Evolutionary conservation across 2,888 invertebrate species (phyloP), one percentile per base, ranked within the genome.

Genomic region (Cephus runcator): DNA sequence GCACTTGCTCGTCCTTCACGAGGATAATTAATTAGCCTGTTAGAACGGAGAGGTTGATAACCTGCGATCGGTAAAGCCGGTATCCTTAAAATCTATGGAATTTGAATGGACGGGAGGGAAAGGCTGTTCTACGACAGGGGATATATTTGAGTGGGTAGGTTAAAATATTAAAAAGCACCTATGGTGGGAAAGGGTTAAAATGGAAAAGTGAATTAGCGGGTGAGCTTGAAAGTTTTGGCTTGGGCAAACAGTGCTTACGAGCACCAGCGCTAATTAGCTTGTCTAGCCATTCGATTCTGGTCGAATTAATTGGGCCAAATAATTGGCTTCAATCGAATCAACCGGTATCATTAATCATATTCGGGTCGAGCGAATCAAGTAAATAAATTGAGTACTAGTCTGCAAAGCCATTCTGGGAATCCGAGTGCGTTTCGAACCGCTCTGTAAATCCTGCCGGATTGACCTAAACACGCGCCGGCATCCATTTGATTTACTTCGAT

Each of bases 301-400:
- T 34, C 30, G 76, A 79, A 79, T 82, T 79, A 82, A 81, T 82
- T 81, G 82, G 81, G 77, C 79, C 74, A 73, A 78, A 75, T 82
- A 82, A 82, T 82, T 81, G 82, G 79, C 80, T 76, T 79, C 75
- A 78, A 76, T 77, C 77, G 75, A 75, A 74, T 69, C 71, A 34
- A 11, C 71, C 71, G 71, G 71, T 34, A 71, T 34, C 71, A 34
- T 71, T 71, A 71, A 71, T 71, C 71, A 71, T 71, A 34, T 34
- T 31, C 71, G 30, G 23, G 23, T 9, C 23, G 9, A 23, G 56
- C 56, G 56, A 56, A 56, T 56, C 23, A 56, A 56, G 23, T 56
- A 56, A 56, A 56, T 56, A 56, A 56, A 23, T 56, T 56, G 56
- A 9, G 23, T 56, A 23, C 56, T 9, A 9, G 56, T 23, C 23